Base-by-base conservation (phyloP, 2,113 vertebrate species). In the Oncorhynchus nerka region DNA sequence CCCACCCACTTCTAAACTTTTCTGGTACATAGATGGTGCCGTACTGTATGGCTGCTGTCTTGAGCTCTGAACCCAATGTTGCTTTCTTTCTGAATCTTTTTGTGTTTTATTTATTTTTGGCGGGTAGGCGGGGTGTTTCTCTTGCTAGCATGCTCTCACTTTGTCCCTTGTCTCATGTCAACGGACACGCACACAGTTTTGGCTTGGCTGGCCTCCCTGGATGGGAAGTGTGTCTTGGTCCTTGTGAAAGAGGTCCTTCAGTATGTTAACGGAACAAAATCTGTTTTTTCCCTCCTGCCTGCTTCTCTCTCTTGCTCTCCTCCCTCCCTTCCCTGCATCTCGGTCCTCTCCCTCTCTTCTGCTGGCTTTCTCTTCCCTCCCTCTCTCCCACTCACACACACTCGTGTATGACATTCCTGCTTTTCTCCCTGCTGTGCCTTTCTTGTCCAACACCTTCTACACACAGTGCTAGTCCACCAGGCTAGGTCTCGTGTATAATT, bases 401-500 rank as follows among this genome's bases (percentile, higher is more conserved):
- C 20, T 70, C 74, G 71, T 51, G 6, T 24, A 77, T 79, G 67
- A 30, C 57, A 74, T 79, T 78, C 80, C 61, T 74, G 13, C 68
- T 71, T 81, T 81, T 64, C 65, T 80, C 34, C 68, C 61, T 77
- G 73, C 75, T 83, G 74, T 85, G 78, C 71, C 68, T 78, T n/a
- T 73, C 57, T 28, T 61, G 68, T 68, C 86, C 55, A 82, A 79
- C 75, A 75, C 65, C 67, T 62, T 83, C 72, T 81, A 67, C 65
- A 68, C 30, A 39, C 32, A 39, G 3, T 26, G 12, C 4, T 28
- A 30, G 12, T 11, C 26, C 4, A 6, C 7, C 32, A 34, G 15
- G 3, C 66, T 8, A 26, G 16, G 5, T 5, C 57, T 68, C 81
- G 80, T 87, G 77, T 87, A 81, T 79, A 86, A 83, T 88, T 87